Base-by-base conservation (phyloP, 1,140 invertebrate species). In the Caerostris darwini region DNA sequence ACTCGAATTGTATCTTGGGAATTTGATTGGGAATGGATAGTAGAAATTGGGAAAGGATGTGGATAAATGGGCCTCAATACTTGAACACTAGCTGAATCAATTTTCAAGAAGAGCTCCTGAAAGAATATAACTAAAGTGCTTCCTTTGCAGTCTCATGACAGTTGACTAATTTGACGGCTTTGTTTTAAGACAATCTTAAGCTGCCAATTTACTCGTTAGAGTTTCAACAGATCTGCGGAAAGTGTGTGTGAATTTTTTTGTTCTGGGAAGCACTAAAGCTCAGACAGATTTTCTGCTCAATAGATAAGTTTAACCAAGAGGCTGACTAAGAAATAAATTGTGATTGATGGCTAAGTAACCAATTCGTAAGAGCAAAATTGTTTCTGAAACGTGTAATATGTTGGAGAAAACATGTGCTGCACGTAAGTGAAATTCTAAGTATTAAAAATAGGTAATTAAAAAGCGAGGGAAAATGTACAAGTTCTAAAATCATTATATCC, bases 21-120 rank as follows among this genome's bases (percentile, higher is more conserved):
- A n/a, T n/a, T n/a, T n/a, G n/a, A n/a, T n/a, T n/a, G n/a, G n/a
- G n/a, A n/a, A n/a, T 34, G 34, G 34, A 34, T 34, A 2, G 34
- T 34, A 34, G n/a, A 34, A 34, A 34, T 34, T 34, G 58, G 95
- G 95, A 5, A 95, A 96, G 12, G 95, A 95, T 2, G 95, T 94
- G 0, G 95, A 96, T 54, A 96, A 95, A 87, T 96, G 95, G 90
- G 95, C 95, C 0, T 95, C 95, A 12, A 95, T 96, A 94, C 82
- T 59, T 10, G 1, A 59, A 59, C 34, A 34, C 34, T 59, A 10
- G 7, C 10, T 59, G 58, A 59, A 10, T 59, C 96, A 95, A 50
- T 89, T 67, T 67, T n/a, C 87, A 59, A 87, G 85, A 89, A 69
- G 95, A 95, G 12, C 14, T 71, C 8, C 64, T 90, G 57, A 53